Conservation (phyloP, 1,140 invertebrate genomes). For the Pentalonia nigronervosa region DNA sequence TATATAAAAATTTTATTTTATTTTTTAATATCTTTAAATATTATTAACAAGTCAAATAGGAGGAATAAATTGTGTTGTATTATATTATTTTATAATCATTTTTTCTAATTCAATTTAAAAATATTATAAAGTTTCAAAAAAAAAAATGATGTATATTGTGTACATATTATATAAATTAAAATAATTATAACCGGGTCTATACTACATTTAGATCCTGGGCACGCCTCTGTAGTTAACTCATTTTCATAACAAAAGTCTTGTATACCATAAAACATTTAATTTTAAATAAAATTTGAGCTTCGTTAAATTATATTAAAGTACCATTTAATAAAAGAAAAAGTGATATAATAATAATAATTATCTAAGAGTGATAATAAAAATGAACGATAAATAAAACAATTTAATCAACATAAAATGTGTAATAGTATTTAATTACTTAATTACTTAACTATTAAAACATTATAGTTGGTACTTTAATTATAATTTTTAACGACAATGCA, state of each 20-base stretch:
- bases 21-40: too few species aligned
- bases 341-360: background rate
- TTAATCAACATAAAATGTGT: background rate
- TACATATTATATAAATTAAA: too few species aligned
- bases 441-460: slow-evolving; percentile 5
- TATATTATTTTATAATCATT: too few species aligned
- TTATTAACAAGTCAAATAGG: too few species aligned
- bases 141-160: too few species aligned
- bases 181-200: too few species aligned
- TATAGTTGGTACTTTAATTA: background rate
- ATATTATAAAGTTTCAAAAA: too few species aligned
- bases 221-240: too few species aligned
- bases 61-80: too few species aligned
- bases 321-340: background rate
- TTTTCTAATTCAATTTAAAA: too few species aligned
- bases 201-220: too few species aligned
- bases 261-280: background rate
- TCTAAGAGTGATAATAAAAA: background rate
- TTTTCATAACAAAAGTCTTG: background rate
- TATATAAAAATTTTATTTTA: too few species aligned
- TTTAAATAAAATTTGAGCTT: background rate
- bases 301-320: background rate
- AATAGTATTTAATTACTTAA: background rate
- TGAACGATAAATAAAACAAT: background rate
- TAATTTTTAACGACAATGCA: background rate